Conservation (phyloP, 2,113 vertebrate species). For the Pholis gunnellus region DNA sequence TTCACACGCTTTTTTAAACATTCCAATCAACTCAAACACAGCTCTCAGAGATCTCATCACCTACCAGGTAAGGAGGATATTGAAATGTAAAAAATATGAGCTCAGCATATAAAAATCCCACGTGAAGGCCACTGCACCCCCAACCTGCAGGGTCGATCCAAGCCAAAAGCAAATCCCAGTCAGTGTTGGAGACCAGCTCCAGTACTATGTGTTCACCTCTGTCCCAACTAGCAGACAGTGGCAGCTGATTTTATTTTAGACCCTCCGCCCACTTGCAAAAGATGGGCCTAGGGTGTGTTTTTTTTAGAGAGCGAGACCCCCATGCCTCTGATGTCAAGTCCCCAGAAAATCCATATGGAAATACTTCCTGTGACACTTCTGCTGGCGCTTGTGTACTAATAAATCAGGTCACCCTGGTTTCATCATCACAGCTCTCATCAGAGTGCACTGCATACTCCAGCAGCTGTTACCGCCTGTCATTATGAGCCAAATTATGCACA, state of each 20-base stretch:
- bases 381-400: slow-evolving; percentile 56
- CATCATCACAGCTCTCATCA: slow-evolving; percentile 70
- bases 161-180: slow-evolving; percentile 85
- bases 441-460: slow-evolving; percentile 39
- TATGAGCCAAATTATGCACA: slow-evolving; percentile 46
- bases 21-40: not conserved
- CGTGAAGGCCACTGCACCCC: slow-evolving; percentile 72
- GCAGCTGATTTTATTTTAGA: slow-evolving; percentile 92
- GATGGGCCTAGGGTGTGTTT: slow-evolving; percentile 68
- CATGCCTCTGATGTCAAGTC: slow-evolving; percentile 77
- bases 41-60: slow-evolving; percentile 38
- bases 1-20: not conserved
- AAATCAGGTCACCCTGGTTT: slow-evolving; percentile 75
- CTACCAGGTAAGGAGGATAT: slow-evolving; percentile 73
- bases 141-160: slow-evolving; percentile 72
- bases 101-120: slow-evolving; percentile 81
- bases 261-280: slow-evolving; percentile 75
- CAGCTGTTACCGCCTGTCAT: slow-evolving; percentile 75
- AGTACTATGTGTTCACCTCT: slow-evolving; percentile 81
- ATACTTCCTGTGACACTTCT: slow-evolving; percentile 73
- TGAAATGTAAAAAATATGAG: slow-evolving; percentile 43
- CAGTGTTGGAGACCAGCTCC: slow-evolving; percentile 90
- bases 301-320: slow-evolving; percentile 86
- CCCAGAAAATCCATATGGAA: slow-evolving; percentile 76
- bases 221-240: slow-evolving; percentile 80